These are phyloP conservation scores for Galeruca laticollis DNA, from an alignment of 2,888 invertebrate genomes.

Conservation along the genomic window DNA sequence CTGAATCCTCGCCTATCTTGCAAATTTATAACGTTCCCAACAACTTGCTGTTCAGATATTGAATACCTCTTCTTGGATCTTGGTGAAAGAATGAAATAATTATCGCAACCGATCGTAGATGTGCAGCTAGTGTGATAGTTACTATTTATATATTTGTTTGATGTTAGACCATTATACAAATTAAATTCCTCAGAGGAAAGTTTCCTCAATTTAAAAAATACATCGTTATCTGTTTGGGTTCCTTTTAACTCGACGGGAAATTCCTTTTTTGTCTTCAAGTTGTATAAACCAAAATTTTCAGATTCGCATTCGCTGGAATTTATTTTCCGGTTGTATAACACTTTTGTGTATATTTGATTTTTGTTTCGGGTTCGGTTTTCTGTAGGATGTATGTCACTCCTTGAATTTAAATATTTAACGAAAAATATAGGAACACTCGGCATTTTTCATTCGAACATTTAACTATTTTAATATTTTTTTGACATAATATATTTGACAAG, in stretches of 20 bases:
- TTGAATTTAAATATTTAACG: neutral
- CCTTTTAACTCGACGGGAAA: neutral
- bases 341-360: neutral
- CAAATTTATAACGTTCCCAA: neutral
- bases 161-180: conserved; percentile 3
- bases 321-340: neutral
- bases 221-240: conserved; percentile 7
- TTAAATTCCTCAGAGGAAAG: conserved; percentile 5
- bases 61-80: neutral
- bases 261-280: neutral
- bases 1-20: neutral
- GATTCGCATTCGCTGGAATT: neutral
- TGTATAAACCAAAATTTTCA: neutral
- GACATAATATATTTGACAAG: conserved; percentile 1
- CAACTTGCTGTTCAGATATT: neutral
- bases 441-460: conserved; percentile 4
- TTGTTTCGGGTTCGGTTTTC: neutral
- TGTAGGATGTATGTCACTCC: neutral
- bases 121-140: neutral
- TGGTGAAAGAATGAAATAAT: neutral
- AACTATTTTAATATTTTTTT: neutral
- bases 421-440: neutral
- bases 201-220: neutral
- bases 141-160: neutral
- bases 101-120: neutral